Evolutionary conservation across 2,888 invertebrate genomes (phyloP).

Genomic region (Aphidoletes aphidimyza): DNA sequence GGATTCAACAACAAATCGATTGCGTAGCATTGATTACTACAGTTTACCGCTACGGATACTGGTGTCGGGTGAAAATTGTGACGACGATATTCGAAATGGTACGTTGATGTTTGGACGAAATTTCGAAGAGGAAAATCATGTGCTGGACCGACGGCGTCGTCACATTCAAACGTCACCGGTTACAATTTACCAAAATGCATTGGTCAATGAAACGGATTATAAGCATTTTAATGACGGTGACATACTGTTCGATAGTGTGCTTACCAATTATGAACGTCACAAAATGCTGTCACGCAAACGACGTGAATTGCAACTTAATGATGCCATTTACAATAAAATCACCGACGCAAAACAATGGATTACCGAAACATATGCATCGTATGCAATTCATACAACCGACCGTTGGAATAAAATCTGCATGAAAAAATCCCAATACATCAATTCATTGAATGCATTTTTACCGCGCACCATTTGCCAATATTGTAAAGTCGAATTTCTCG

Average conservation of each 20-base stretch:
- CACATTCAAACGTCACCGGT: background rate
- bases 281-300: slow-evolving; percentile 69
- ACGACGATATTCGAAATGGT: slow-evolving; percentile 69
- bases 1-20: slow-evolving; percentile 83
- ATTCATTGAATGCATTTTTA: slow-evolving; percentile 80
- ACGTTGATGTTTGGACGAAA: slow-evolving; percentile 67
- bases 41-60: slow-evolving; percentile 81
- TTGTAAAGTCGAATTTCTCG: slow-evolving; percentile 81
- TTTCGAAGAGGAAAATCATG: slow-evolving; percentile 71
- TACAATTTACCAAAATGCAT: slow-evolving; percentile 56
- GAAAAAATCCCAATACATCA: slow-evolving; percentile 81
- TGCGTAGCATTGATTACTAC: slow-evolving; percentile 84
- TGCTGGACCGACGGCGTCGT: slow-evolving; percentile 69
- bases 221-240: slow-evolving; percentile 67
- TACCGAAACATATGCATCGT: slow-evolving; percentile 86
- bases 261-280: slow-evolving; percentile 68
- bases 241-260: slow-evolving; percentile 70
- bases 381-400: slow-evolving; percentile 84
- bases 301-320: slow-evolving; percentile 69
- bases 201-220: slow-evolving; percentile 58
- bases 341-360: slow-evolving; percentile 86
- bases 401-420: slow-evolving; percentile 85
- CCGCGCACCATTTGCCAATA: slow-evolving; percentile 78
- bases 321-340: slow-evolving; percentile 74
- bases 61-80: slow-evolving; percentile 74